Evolutionary conservation across 2,888 invertebrate species (phyloP), one percentile per base, ranked within the genome.

Genomic region (Metallyticus violacea): DNA sequence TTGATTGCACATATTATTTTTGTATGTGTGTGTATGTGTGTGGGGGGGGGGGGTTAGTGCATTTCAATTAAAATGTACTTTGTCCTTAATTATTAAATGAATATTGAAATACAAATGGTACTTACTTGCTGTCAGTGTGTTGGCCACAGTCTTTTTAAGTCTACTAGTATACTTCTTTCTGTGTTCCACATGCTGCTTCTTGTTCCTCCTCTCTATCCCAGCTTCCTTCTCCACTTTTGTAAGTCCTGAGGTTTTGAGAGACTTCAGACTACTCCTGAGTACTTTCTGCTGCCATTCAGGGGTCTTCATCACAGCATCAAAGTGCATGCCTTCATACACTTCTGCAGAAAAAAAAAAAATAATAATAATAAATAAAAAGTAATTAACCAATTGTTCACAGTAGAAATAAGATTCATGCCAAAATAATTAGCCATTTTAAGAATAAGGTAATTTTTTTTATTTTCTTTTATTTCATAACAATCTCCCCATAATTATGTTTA

Each of bases 271-370:
- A 26, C 85, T 88, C 26, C 87, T 91, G 83, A 93, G 91, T 91
- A 94, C 93, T 90, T 94, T 94, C 90, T 95, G 95, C 90, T 97
- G 97, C 96, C 97, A 97, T 91, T 97, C 97, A 86, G 95, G 92
- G 89, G 95, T 95, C 89, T 96, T 95, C 92, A 95, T 93, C 89
- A 96, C 93, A 88, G 96, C 95, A 86, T 96, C 94, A 90, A 96
- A 92, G 92, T 97, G 97, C 87, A 95, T 91, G 80, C 93, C 93
- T 86, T 95, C 93, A 6, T 94, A 92, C 82, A 95, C 93, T 91
- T 96, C 97, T 96, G 92, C 0, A 91, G 90, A 85, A 30, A 88
- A 88, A 88, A 88, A 7, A 85, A n/a, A 26, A 1, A 15, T 62
- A 62, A 15, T 0, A 62, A 62, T 62, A 62, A 15, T 15, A 9